Evolutionary conservation across 2,888 invertebrate genomes (phyloP).

Genomic region (Cerastoderma edule): DNA sequence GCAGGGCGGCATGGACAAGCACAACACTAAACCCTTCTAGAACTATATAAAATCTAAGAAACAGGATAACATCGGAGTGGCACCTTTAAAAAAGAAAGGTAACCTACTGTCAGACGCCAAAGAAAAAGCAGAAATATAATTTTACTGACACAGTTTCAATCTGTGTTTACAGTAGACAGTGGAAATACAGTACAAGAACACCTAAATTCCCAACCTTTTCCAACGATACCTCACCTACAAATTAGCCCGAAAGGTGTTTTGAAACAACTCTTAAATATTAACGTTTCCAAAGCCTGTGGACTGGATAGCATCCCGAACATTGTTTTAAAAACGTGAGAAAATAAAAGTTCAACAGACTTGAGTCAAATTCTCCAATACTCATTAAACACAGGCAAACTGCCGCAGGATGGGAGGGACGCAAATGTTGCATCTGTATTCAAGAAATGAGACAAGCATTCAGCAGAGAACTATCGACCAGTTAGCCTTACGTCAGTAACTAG

Average conservation of each 20-base stretch:
- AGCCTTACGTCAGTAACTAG: constrained; percentile 24
- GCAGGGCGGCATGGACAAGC: constrained; percentile 28
- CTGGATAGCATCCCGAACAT: constrained; percentile 32
- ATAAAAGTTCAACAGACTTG: constrained; percentile 13
- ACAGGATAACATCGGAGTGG: constrained; percentile 37
- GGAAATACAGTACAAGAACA: neutral
- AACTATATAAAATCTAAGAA: constrained; percentile 31
- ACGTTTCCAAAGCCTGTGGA: constrained; percentile 25
- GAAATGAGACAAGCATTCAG: constrained; percentile 36
- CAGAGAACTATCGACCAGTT: too few species aligned
- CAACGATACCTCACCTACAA: neutral
- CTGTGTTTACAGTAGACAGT: constrained; percentile 31
- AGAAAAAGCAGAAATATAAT: constrained; percentile 28
- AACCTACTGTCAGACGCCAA: constrained; percentile 32
- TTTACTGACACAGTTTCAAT: constrained; percentile 41
- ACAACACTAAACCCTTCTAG: constrained; percentile 38
- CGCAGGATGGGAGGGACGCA: constrained; percentile 42
- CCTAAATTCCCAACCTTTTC: neutral
- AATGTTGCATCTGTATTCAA: constrained; percentile 39
- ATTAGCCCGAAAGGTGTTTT: constrained; percentile 13
- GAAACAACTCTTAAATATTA: constrained; percentile 18
- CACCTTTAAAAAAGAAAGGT: constrained; percentile 28
- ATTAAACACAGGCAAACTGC: constrained; percentile 31
- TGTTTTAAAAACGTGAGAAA: constrained; percentile 31
- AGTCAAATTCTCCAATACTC: constrained; percentile 4